A percentile compares a stretch with the other conserved stretches of the same genome.
Conservation (phyloP, 2,888 invertebrate genomes). For the Protodeltote pygarga region DNA sequence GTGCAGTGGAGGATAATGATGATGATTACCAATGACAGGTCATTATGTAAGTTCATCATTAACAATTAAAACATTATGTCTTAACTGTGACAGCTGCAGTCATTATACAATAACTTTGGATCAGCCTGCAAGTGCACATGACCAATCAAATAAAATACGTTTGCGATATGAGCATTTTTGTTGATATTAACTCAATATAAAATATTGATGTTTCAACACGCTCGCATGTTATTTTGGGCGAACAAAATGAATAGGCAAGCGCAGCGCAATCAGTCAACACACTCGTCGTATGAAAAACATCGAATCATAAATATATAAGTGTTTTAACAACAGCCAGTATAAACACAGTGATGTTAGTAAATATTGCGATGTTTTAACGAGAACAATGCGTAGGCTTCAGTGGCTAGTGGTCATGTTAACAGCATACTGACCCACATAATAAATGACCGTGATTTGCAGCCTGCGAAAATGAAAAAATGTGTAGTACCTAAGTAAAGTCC, state of each 20-base stretch:
- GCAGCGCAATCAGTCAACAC: constrained; percentile 46
- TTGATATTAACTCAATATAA: constrained; percentile 39
- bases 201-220: constrained; percentile 47
- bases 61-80: too few species aligned
- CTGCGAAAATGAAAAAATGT: constrained; percentile 23
- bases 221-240: constrained; percentile 44
- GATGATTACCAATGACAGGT: too few species aligned
- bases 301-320: constrained; percentile 53
- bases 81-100: neutral
- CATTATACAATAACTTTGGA: neutral
- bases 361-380: constrained; percentile 67
- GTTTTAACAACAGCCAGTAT: constrained; percentile 52
- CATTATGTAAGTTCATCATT: too few species aligned
- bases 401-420: constrained; percentile 44
- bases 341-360: constrained; percentile 56
- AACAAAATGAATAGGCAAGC: constrained; percentile 45
- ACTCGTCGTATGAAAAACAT: constrained; percentile 46
- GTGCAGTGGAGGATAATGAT: too few species aligned
- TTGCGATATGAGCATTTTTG: constrained; percentile 14
- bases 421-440: constrained; percentile 48
- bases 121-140: neutral
- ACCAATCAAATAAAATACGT: constrained; percentile 11
- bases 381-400: constrained; percentile 68
- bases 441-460: constrained; percentile 39
- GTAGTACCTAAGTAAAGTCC: neutral